phyloP scores from a whole-genome alignment of 1,140 invertebrate genomes.

The Brachionus angularis region DNA sequence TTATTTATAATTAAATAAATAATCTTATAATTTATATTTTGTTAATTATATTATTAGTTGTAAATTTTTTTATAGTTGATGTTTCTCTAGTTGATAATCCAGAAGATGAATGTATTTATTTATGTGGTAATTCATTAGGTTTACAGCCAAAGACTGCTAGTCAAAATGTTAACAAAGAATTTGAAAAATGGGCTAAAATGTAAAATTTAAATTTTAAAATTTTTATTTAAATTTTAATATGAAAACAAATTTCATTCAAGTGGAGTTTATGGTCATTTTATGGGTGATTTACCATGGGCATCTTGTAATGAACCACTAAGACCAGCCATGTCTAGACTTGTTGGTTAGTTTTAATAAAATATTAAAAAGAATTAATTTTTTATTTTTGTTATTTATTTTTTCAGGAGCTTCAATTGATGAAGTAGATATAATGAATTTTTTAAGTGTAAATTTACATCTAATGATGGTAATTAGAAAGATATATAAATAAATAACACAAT shows the following conservation, averaged over 20 bases:
- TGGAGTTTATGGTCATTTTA: constrained; percentile 59
- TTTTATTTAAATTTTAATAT: background rate
- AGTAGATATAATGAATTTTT: constrained; percentile 62
- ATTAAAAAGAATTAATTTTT: background rate
- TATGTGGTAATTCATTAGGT: constrained; percentile 63
- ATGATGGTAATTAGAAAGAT: no score
- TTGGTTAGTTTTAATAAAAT: constrained; percentile 52
- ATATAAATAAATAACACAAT: no score
- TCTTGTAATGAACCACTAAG: constrained; percentile 54
- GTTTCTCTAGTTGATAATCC: constrained; percentile 1
- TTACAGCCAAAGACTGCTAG: constrained; percentile 59
- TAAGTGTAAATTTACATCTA: constrained; percentile 63
- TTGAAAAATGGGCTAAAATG: constrained; percentile 60
- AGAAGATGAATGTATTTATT: constrained; percentile 60
- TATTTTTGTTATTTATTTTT: constrained; percentile 23
- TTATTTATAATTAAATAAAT: background rate
- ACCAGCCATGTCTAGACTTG: constrained; percentile 55
- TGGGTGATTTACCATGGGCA: constrained; percentile 60
- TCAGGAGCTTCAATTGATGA: constrained; percentile 58
- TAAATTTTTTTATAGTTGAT: constrained; percentile 27
- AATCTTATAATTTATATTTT: constrained; percentile 4
- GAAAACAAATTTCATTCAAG: constrained; percentile 54
- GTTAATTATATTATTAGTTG: no score
- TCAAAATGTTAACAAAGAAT: constrained; percentile 53
- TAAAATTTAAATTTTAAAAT: no score